Evolutionary conservation across 2,797 vertebrate species (phyloP).

Genomic region (Galago senegalensis): DNA sequence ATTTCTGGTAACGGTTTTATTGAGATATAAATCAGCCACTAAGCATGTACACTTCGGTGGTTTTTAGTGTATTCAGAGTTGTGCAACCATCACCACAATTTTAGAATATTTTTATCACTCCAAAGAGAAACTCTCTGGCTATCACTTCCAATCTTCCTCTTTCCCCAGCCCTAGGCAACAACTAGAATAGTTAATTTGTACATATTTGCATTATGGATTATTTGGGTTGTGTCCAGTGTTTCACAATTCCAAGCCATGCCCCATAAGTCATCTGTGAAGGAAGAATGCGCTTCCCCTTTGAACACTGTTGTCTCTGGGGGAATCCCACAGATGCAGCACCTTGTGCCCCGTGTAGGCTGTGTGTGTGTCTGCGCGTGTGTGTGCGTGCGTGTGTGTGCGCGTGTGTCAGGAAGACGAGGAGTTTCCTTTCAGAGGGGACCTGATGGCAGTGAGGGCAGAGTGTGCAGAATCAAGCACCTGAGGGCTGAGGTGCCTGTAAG

Average conservation of each 20-base stretch:
- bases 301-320: too few relatives aligned
- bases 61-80: neutral
- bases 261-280: neutral
- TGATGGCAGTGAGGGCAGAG: neutral
- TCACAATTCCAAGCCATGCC: neutral
- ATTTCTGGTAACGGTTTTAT: neutral
- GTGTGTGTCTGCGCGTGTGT: neutral
- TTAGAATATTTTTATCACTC: neutral
- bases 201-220: neutral
- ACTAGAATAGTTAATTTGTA: neutral
- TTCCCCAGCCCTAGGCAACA: neutral
- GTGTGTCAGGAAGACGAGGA: neutral
- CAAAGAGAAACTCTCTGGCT: neutral
- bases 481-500: neutral
- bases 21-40: neutral
- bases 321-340: too few relatives aligned
- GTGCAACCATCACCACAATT: too few relatives aligned
- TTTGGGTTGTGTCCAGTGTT: neutral
- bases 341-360: neutral
- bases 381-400: neutral
- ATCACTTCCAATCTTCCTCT: too few relatives aligned
- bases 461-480: neutral
- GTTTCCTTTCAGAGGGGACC: neutral
- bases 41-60: too few relatives aligned
- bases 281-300: rapidly evolving